phyloP scores from a whole-genome alignment of 2,113 vertebrate genomes.

The Plestiodon gilberti region DNA sequence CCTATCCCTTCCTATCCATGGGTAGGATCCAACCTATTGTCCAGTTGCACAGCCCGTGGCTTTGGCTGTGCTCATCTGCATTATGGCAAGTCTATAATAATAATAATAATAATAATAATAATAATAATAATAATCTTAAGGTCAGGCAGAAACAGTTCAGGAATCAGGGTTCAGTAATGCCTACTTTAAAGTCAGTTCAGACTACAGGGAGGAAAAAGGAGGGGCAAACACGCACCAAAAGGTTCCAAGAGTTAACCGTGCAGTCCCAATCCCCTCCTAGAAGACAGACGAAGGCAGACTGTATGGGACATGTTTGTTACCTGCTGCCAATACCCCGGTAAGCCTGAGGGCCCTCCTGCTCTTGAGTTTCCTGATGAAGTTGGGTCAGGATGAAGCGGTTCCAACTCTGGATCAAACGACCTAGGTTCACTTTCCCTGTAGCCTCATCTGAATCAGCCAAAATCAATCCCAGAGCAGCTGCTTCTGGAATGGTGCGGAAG shows the following conservation, averaged over 20 bases:
- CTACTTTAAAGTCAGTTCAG: not conserved
- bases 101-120: no score
- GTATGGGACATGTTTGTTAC: conserved; percentile 58
- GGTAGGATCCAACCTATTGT: not conserved
- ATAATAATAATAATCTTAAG: no score
- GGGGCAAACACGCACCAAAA: not conserved
- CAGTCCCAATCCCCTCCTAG: rapidly evolving
- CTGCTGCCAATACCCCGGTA: conserved; percentile 91
- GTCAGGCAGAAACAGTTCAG: not conserved
- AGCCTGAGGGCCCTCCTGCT: conserved; percentile 94
- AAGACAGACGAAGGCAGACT: not conserved
- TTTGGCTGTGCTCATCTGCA: not conserved
- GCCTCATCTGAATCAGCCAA: conserved; percentile 96
- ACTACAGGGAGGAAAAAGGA: not conserved
- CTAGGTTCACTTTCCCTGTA: conserved; percentile 92
- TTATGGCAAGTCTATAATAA: not conserved
- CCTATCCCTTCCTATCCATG: not conserved
- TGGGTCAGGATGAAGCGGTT: conserved; percentile 98
- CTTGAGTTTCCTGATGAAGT: conserved; percentile 97
- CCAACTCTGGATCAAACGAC: conserved; percentile 96
- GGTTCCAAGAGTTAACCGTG: not conserved
- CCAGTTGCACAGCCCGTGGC: not conserved
- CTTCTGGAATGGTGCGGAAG: conserved; percentile 97
- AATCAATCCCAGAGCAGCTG: conserved; percentile 93
- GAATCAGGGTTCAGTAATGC: not conserved